Evolutionary conservation across 2,797 vertebrate genomes (phyloP).

Genomic region (Mionectes olivaceus): DNA sequence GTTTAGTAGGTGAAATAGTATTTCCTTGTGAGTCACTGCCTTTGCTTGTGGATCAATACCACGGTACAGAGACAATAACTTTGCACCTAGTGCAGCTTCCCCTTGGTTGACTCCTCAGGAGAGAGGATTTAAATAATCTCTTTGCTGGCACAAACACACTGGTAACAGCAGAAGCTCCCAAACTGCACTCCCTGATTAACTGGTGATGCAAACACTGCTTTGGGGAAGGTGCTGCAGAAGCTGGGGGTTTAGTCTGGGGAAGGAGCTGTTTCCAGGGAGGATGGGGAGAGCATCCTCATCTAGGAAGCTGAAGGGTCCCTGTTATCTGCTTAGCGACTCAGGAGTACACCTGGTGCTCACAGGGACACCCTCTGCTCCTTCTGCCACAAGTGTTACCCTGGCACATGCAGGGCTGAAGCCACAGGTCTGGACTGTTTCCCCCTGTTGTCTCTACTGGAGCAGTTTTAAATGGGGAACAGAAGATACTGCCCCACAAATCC

Average conservation of each 20-base stretch:
- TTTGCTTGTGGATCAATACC: neutral
- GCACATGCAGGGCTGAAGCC: neutral
- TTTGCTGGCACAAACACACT: neutral
- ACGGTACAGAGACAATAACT: neutral
- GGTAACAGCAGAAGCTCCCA: neutral
- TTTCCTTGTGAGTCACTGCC: conserved; percentile 56
- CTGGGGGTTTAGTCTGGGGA: neutral
- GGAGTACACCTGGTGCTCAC: neutral
- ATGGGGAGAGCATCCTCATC: neutral
- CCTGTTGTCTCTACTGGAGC: neutral
- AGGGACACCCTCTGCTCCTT: neutral
- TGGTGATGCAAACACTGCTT: neutral
- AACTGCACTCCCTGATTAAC: neutral
- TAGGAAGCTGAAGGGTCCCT: neutral
- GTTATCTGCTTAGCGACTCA: neutral
- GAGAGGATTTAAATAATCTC: conserved; percentile 18
- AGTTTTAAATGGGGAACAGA: neutral
- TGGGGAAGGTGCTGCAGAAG: neutral
- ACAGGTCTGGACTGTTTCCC: neutral
- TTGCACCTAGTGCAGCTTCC: neutral
- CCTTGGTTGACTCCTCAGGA: neutral
- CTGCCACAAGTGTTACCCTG: neutral
- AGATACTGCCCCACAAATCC: neutral
- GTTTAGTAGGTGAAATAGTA: conserved; percentile 17
- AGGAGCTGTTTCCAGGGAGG: neutral